Evolutionary conservation across 2,888 invertebrate genomes (phyloP), one percentile per base, ranked within the genome.

Genomic region (Cenopis cana): DNA sequence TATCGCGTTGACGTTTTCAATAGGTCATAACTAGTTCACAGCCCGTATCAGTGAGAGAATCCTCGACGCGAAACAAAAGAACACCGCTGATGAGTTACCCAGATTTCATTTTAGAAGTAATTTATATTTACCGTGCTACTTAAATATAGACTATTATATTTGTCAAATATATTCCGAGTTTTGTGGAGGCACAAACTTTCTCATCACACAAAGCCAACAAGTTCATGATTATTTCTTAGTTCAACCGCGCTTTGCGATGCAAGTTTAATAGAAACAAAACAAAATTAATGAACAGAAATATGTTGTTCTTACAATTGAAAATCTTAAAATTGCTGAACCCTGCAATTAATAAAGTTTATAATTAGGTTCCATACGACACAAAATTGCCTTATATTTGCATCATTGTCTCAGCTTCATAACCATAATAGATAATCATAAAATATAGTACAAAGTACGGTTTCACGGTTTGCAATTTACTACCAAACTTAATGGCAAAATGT

Each of bases 181-280:
- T 54, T 38, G 55, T 38, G 65, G 77, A 77, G 81, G 80, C 77
- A 82, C 64, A 89, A 91, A 82, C 90, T 92, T 89, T 84, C 87
- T 85, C 89, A 87, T 90, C 82, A 79, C 79, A 78, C 76, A 81
- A 82, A 84, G 83, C 82, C 83, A 86, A 85, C 85, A 82, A 88
- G 85, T 87, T 85, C 81, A 81, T 89, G 88, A 90, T 90, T 90
- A 89, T 90, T 89, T 89, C 87, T 87, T 85, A 82, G 78, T 82
- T 81, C 77, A 83, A 78, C 79, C 82, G 75, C 75, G 79, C 83
- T 82, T 82, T 79, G 80, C 79, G 78, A 78, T 81, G 78, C 81
- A 78, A 84, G 87, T 89, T 87, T 88, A 89, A 90, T 88, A 89
- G 84, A 88, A 89, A 88, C 83, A 85, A 85, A 89, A 87, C 85